Percentiles rank a stretch among this genome's conserved stretches.
Evolutionary conservation across 2,113 vertebrate genomes (phyloP).

Genomic region (Isurus oxyrinchus): DNA sequence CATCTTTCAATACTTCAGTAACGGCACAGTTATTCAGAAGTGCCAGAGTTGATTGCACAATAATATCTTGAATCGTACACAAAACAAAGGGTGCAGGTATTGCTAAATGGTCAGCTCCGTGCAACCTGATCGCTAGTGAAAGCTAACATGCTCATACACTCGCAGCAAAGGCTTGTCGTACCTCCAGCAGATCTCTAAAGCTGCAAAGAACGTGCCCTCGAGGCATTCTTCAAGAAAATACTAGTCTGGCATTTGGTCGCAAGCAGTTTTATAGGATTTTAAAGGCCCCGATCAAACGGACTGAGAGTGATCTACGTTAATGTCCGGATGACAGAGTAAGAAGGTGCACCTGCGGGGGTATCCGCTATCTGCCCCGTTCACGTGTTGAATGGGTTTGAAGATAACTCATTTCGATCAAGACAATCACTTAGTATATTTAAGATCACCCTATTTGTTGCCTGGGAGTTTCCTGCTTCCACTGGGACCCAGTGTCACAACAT

Average conservation of each 20-base stretch:
- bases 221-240: constrained; percentile 64
- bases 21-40: not conserved
- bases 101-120: not conserved
- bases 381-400: constrained; percentile 42
- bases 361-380: constrained; percentile 59
- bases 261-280: constrained; percentile 70
- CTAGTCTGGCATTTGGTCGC: constrained; percentile 67
- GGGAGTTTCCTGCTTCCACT: not conserved
- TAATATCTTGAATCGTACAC: not conserved
- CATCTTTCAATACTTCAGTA: not conserved
- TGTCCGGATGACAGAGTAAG: constrained; percentile 63
- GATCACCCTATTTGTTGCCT: not conserved
- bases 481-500: not conserved
- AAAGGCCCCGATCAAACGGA: constrained; percentile 68
- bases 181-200: constrained; percentile 55
- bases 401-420: not conserved
- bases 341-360: constrained; percentile 65
- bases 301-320: constrained; percentile 67
- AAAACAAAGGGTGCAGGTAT: constrained; percentile 22
- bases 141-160: constrained; percentile 20
- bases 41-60: not conserved
- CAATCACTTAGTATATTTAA: not conserved
- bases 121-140: constrained; percentile 30
- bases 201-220: constrained; percentile 61
- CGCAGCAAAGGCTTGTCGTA: not conserved